Base-by-base conservation (phyloP, 2,888 invertebrate genomes). In the Hypolimnas misippus region DNA sequence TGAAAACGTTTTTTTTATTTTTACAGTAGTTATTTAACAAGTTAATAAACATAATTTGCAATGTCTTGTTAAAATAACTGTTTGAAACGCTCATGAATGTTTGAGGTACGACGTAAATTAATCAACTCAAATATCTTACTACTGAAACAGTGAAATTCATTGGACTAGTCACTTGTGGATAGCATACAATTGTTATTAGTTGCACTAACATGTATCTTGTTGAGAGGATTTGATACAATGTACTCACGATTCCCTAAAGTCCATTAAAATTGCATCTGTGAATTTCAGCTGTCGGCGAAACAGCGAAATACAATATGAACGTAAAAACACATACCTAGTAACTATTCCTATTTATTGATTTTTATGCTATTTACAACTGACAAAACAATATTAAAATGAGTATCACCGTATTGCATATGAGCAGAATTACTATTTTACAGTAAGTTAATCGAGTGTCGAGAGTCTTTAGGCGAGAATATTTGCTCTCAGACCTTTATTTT, bases 201-300 rank as follows among this genome's bases (percentile, higher is more conserved):
- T 50, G n/a, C 46, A 6, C 29, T 14, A 10, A 12, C 31, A 51
- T 58, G 51, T 42, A 58, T 58, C 40, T 31, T 58, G 51, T 51
- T 31, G 51, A 58, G 51, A 42, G 40, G 40, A 51, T 49, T 57
- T 57, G 50, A 57, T 57, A 57, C 38, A 57, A 42, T 31, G 51
- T 31, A 49, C 16, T 31, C 42, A 52, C 19, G 40, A 51, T 51
- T 2, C 40, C 17, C 51, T 10, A 10, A 42, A 19, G 51, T 19
- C 51, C 42, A 58, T 51, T 38, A 10, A 42, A 42, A 58, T 49
- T 57, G 35, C 57, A 57, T 31, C 14, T 42, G 17, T 19, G 31
- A 52, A 52, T 16, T 31, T 29, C 19, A 16, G 12, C 14, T 10
- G 10, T 29, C 1, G 5, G 14, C 44, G 17, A 44, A 44, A 49